A percentile compares a stretch with the other conserved stretches of the same genome.
These are phyloP conservation scores for Pavo muticus DNA, from an alignment of 2,113 vertebrate species.

Conservation along the genomic window DNA sequence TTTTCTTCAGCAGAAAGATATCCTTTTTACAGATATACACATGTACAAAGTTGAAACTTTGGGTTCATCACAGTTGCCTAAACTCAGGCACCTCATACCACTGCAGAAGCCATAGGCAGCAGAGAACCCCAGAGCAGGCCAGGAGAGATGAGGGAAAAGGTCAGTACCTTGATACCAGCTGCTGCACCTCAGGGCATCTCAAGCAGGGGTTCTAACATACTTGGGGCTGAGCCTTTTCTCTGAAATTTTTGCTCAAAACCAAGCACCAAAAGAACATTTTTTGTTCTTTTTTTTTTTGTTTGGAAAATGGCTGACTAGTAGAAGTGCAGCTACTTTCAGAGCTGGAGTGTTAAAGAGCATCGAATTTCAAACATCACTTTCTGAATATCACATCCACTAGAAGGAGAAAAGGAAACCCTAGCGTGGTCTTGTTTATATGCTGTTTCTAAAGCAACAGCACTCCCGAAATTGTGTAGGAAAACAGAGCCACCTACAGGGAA, in stretches of 20 bases:
- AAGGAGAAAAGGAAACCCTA: neutral
- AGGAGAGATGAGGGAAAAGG: neutral
- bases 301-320: neutral
- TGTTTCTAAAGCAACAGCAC: neutral
- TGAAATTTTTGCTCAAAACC: neutral
- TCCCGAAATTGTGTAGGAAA: neutral
- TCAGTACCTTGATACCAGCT: neutral
- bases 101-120: neutral
- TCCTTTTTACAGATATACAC: neutral
- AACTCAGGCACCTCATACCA: neutral
- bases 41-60: neutral
- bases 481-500: constrained; percentile 72
- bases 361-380: neutral
- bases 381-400: neutral
- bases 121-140: fast-evolving
- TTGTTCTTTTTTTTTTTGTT: neutral
- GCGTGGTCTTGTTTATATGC: fast-evolving
- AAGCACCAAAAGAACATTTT: neutral
- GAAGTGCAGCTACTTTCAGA: neutral
- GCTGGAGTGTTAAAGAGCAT: fast-evolving
- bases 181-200: neutral
- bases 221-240: neutral
- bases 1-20: neutral
- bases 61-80: neutral
- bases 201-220: neutral